Percentiles rank a stretch among this genome's conserved stretches.
Conservation (phyloP, 2,797 vertebrate species). For the Enteromius paludinosus region DNA sequence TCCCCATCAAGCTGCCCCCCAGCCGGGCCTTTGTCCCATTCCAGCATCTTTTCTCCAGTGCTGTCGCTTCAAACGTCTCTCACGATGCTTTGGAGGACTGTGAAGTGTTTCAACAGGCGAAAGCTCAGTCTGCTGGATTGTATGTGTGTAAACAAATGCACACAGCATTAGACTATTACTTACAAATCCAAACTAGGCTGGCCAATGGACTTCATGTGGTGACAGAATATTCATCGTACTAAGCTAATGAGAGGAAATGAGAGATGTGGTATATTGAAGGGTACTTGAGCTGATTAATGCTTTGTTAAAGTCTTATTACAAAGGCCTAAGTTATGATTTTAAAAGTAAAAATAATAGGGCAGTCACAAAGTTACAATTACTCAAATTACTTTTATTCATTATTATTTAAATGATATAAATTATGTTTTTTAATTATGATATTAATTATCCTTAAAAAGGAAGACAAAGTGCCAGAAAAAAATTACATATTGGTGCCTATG, state of each 20-base stretch:
- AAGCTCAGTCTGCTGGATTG: not conserved
- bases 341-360: not conserved
- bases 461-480: not conserved
- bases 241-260: not conserved
- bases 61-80: constrained; percentile 7
- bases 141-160: not conserved
- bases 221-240: not conserved
- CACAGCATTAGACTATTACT: not conserved
- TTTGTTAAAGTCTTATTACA: not conserved
- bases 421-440: too few species aligned
- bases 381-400: not conserved
- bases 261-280: not conserved
- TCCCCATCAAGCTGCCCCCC: constrained; percentile 46
- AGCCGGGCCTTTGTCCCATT: constrained; percentile 5
- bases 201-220: not conserved
- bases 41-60: constrained; percentile 10
- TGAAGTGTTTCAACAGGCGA: constrained; percentile 7
- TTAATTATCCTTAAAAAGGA: too few species aligned
- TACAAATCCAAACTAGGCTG: not conserved
- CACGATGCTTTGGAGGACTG: not conserved
- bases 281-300: not conserved
- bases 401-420: not conserved
- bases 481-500: not conserved
- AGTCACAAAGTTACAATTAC: not conserved
- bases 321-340: not conserved